Conservation (phyloP, 2,888 invertebrate species). For the Caprella mutica region DNA sequence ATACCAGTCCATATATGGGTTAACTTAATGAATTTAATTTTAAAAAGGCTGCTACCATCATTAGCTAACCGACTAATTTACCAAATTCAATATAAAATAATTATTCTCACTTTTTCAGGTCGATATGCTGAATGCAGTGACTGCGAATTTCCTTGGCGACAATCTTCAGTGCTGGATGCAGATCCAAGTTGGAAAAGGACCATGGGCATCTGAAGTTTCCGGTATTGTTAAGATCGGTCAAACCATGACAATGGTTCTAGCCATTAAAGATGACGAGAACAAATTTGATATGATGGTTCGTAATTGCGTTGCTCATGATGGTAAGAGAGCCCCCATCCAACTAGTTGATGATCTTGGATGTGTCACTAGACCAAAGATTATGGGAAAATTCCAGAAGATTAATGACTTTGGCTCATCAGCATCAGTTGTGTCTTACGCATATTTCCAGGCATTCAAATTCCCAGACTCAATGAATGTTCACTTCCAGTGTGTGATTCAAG, state of each 20-base stretch:
- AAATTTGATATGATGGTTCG: conserved; percentile 91
- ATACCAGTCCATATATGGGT: no score
- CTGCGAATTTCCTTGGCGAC: conserved; percentile 88
- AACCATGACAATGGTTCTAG: conserved; percentile 92
- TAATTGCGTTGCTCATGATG: conserved; percentile 89
- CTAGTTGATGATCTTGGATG: conserved; percentile 87
- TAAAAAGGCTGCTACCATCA: no score
- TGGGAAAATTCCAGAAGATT: conserved; percentile 85
- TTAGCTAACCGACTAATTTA: no score
- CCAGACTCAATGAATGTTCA: conserved; percentile 94
- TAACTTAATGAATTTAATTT: no score
- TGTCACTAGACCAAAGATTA: conserved; percentile 83
- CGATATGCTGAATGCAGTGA: conserved; percentile 87
- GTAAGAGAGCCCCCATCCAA: conserved; percentile 49
- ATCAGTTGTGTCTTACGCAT: conserved; percentile 85
- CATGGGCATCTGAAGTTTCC: conserved; percentile 90
- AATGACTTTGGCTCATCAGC: conserved; percentile 91
- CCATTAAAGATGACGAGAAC: conserved; percentile 86
- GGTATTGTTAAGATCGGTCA: conserved; percentile 89
- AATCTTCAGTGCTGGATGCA: conserved; percentile 97
- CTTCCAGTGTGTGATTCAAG: conserved; percentile 93
- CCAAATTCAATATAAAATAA: no score
- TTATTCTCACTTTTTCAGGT: conserved; percentile 45
- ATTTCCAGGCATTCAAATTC: conserved; percentile 95
- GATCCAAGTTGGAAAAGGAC: conserved; percentile 86